phyloP scores from a whole-genome alignment of 2,113 vertebrate genomes.

The Antennarius striatus region DNA sequence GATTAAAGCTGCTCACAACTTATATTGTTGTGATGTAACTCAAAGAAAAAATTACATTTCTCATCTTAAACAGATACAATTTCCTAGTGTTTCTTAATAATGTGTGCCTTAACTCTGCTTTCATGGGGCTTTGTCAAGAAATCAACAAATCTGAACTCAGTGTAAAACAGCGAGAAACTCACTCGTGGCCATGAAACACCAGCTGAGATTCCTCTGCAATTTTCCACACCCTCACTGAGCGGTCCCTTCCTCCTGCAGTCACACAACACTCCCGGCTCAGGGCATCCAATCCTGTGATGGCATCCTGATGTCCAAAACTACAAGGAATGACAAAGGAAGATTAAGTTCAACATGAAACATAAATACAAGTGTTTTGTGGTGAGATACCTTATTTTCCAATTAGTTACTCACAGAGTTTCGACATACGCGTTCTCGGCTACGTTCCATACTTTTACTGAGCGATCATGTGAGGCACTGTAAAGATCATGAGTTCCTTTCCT shows the following conservation, averaged over 20 bases:
- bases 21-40: no score
- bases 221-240: constrained; percentile 94
- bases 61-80: no score
- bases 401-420: constrained; percentile 90
- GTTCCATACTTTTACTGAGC: constrained; percentile 95
- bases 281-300: constrained; percentile 89
- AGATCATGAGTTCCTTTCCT: constrained; percentile 90
- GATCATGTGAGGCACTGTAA: constrained; percentile 93
- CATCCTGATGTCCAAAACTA: constrained; percentile 94
- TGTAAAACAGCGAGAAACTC: constrained; percentile 57
- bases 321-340: neutral
- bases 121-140: no score
- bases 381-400: neutral
- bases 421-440: constrained; percentile 93
- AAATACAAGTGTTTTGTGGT: neutral
- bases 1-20: no score
- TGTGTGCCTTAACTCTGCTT: no score
- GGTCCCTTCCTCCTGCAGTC: constrained; percentile 89
- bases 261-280: constrained; percentile 94
- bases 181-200: constrained; percentile 94
- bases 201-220: constrained; percentile 96
- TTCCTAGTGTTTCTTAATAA: no score
- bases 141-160: neutral
- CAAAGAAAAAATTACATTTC: no score
- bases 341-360: neutral